Percentiles rank a stretch among this genome's conserved stretches.
phyloP scores from a whole-genome alignment of 2,113 vertebrate species.

The Phainopepla nitens region DNA sequence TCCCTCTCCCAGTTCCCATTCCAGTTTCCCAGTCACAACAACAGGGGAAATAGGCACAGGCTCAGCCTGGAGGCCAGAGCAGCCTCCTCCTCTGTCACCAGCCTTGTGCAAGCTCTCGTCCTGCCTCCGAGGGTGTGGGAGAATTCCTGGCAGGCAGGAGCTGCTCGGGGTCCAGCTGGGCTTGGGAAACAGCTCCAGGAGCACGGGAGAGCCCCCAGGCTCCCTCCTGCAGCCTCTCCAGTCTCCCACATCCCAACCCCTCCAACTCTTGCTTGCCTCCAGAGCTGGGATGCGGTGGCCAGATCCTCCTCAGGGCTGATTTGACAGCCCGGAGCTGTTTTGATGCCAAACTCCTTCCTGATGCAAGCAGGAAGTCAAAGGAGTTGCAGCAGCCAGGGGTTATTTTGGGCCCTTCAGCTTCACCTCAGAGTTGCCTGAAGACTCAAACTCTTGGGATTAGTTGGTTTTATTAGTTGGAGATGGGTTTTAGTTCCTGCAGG shows the following conservation, averaged over 20 bases:
- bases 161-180: not conserved
- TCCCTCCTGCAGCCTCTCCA: not conserved
- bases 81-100: not conserved
- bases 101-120: not conserved
- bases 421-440: not conserved
- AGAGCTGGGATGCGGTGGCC: not conserved
- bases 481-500: not conserved
- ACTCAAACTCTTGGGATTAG: not conserved
- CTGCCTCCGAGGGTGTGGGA: not conserved
- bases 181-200: not conserved
- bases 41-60: not conserved
- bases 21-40: not conserved
- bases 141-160: not conserved
- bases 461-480: not conserved
- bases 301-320: not conserved
- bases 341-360: not conserved
- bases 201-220: not conserved
- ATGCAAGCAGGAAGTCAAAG: not conserved
- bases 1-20: not conserved
- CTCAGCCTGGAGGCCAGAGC: not conserved
- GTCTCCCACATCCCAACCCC: not conserved
- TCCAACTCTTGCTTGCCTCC: fast-evolving
- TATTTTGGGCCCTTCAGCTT: not conserved
- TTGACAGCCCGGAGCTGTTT: not conserved
- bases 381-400: not conserved